Evolutionary conservation across 1,140 invertebrate genomes (phyloP).

Genomic region (Drosophila baimaii): DNA sequence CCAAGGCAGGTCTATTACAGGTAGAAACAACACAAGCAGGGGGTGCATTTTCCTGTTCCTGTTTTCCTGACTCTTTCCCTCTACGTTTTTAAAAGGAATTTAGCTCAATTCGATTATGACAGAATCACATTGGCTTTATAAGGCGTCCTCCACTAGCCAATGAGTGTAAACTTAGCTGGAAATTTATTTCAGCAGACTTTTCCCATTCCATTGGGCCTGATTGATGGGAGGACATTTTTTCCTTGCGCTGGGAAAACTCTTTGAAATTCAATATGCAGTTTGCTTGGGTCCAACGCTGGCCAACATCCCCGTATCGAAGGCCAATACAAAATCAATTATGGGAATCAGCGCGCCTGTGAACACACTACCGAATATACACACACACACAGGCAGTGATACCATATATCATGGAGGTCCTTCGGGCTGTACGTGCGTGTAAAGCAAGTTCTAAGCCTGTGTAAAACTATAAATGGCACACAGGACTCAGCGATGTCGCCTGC

Average conservation of each 20-base stretch:
- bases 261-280: conserved; percentile 78
- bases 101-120: conserved; percentile 69
- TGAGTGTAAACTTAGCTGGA: conserved; percentile 48
- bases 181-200: conserved; percentile 27
- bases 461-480: conserved; percentile 77
- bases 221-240: conserved; percentile 46
- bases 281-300: conserved; percentile 31
- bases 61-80: conserved; percentile 13
- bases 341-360: conserved; percentile 71
- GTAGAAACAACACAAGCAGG: conserved; percentile 45
- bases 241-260: conserved; percentile 48
- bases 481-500: conserved; percentile 41
- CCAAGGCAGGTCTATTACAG: conserved; percentile 67
- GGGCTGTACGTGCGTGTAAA: conserved; percentile 69
- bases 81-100: conserved; percentile 72
- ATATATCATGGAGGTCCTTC: conserved; percentile 53
- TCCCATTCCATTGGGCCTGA: conserved; percentile 22
- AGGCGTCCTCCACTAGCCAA: conserved; percentile 1
- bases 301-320: conserved; percentile 43
- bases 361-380: conserved; percentile 9
- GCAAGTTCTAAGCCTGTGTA: conserved; percentile 79
- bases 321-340: conserved; percentile 84
- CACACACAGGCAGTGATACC: conserved; percentile 9
- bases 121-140: conserved; percentile 34
- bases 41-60: conserved; percentile 36